Percentiles rank a stretch among this genome's conserved stretches.
phyloP scores from a whole-genome alignment of 1,140 invertebrate genomes.

The Carposina sasakii region DNA sequence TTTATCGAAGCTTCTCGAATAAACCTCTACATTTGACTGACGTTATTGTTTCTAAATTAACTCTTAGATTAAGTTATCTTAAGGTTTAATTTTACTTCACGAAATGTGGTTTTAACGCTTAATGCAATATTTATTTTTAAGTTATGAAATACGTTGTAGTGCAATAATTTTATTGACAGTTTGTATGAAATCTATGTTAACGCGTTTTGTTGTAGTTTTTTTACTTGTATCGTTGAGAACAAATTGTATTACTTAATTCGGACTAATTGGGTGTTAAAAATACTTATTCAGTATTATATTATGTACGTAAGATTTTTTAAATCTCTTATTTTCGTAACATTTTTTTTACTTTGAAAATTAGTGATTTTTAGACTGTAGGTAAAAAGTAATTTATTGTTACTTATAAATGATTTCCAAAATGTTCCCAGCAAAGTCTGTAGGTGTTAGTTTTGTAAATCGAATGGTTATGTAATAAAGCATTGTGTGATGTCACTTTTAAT shows the following conservation, averaged over 20 bases:
- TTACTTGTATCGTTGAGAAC: slow-evolving; percentile 38
- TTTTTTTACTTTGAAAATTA: slow-evolving; percentile 51
- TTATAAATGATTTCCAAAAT: slow-evolving; percentile 66
- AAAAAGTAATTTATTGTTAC: slow-evolving; percentile 67
- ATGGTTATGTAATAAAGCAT: slow-evolving; percentile 21
- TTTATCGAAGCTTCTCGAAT: slow-evolving; percentile 31
- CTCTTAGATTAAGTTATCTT: slow-evolving; percentile 55
- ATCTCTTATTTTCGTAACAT: slow-evolving; percentile 57
- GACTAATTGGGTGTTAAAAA: slow-evolving; percentile 45
- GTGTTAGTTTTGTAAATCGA: slow-evolving; percentile 29
- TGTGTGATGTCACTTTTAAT: slow-evolving; percentile 30
- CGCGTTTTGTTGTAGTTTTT: slow-evolving; percentile 61
- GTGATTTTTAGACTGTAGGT: slow-evolving; percentile 63
- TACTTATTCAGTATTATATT: slow-evolving; percentile 68
- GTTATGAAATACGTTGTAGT: slow-evolving; percentile 62
- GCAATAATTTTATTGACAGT: slow-evolving; percentile 70
- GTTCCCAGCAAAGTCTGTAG: slow-evolving; percentile 45
- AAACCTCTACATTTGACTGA: slow-evolving; percentile 60
- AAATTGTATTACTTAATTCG: slow-evolving; percentile 43
- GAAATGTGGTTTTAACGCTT: slow-evolving; percentile 60
- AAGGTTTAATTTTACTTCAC: slow-evolving; percentile 60
- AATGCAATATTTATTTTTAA: slow-evolving; percentile 70
- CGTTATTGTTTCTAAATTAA: slow-evolving; percentile 57
- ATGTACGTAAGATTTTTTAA: slow-evolving; percentile 63
- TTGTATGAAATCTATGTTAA: slow-evolving; percentile 62